A percentile compares a stretch with the other conserved stretches of the same genome.
Conservation (phyloP, 1,140 invertebrate genomes). For the Orchesella cincta region DNA sequence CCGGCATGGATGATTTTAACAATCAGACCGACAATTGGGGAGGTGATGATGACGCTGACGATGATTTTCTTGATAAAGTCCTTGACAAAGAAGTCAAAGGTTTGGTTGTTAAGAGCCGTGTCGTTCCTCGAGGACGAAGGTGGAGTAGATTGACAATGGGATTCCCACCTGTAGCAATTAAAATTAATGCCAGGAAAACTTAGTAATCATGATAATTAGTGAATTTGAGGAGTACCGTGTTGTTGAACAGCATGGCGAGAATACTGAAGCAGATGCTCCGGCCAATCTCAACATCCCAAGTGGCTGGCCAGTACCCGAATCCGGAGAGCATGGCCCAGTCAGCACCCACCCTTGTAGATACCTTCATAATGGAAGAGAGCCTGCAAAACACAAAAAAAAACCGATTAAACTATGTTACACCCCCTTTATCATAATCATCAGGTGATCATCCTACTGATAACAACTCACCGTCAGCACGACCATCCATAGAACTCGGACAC, state of each 20-base stretch:
- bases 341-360: conserved; percentile 66
- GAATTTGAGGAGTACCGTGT: conserved; percentile 74
- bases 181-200: no score
- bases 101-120: conserved; percentile 99
- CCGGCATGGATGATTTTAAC: conserved; percentile 87
- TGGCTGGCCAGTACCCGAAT: conserved; percentile 59
- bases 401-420: background rate
- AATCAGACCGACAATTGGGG: conserved; percentile 77
- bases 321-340: conserved; percentile 61
- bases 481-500: conserved; percentile 72
- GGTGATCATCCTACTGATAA: no score
- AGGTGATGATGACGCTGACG: conserved; percentile 72
- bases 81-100: conserved; percentile 85
- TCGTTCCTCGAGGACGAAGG: conserved; percentile 93
- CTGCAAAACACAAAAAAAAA: conserved; percentile 51
- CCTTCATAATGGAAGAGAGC: conserved; percentile 55
- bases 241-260: conserved; percentile 69
- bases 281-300: conserved; percentile 67
- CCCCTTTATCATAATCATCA: no score
- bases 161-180: no score
- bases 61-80: conserved; percentile 88
- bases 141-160: conserved; percentile 85
- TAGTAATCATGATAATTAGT: no score
- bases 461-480: conserved; percentile 70
- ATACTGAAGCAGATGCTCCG: conserved; percentile 77